Evolutionary conservation across 2,888 invertebrate genomes (phyloP).

Genomic region (Campoplex nolae): DNA sequence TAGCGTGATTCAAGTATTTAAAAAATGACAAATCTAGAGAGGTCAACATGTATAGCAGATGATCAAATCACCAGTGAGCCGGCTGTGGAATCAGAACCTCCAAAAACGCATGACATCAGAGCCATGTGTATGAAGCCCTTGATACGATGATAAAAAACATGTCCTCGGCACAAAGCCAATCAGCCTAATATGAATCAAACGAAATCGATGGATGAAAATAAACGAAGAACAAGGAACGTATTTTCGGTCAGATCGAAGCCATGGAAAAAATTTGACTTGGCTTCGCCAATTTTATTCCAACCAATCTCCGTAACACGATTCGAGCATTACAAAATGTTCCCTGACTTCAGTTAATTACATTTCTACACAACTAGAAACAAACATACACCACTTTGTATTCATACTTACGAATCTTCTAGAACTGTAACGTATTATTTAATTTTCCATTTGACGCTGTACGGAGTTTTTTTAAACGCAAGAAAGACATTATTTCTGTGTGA

Average conservation of each 20-base stretch:
- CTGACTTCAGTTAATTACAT: not conserved
- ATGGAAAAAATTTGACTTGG: conserved; percentile 58
- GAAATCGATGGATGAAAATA: conserved; percentile 36
- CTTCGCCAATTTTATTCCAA: conserved; percentile 48
- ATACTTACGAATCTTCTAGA: not conserved
- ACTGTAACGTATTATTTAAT: not conserved
- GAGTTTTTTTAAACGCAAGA: not conserved
- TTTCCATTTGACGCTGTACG: not conserved
- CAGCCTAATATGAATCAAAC: not conserved
- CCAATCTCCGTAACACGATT: not conserved
- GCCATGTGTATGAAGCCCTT: conserved; percentile 36
- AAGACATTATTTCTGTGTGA: conserved; percentile 5
- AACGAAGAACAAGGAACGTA: not conserved
- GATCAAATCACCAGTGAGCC: not conserved
- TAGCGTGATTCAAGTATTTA: not conserved
- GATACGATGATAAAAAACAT: conserved; percentile 8
- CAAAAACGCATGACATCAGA: conserved; percentile 1
- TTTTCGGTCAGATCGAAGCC: conserved; percentile 62
- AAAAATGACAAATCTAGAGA: not conserved
- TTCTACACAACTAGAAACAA: not conserved
- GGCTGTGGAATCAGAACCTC: conserved; percentile 5
- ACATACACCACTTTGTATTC: not conserved
- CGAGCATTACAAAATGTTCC: not conserved
- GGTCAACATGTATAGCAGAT: not conserved
- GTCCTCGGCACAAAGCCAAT: conserved; percentile 32